Evolutionary conservation across 30 jellyfish, hydroid and myxozoan genomes (phyloP).

Genomic region (Cassiopea xamachana): DNA sequence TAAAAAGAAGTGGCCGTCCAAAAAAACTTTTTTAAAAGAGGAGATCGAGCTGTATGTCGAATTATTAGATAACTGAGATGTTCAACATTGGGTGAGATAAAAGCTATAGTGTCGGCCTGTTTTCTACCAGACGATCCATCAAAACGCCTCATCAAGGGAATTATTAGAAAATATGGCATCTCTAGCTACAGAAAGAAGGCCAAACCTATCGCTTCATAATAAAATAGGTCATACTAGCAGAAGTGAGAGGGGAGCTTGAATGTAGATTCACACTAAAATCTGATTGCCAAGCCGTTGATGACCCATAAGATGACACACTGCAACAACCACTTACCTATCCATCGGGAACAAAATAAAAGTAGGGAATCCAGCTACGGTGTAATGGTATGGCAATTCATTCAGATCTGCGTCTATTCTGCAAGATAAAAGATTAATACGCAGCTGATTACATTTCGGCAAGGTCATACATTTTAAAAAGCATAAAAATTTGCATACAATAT

Average conservation of each 20-base stretch:
- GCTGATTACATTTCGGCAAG: no score
- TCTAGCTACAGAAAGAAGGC: neutral
- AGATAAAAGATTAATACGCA: neutral
- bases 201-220: neutral
- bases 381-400: conserved; percentile 87
- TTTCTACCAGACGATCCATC: neutral
- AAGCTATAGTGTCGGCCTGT: neutral
- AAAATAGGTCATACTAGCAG: neutral
- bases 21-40: neutral
- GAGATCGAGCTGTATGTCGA: conserved; percentile 23
- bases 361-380: conserved; percentile 79
- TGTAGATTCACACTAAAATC: no score
- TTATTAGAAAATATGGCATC: neutral
- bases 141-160: neutral
- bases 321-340: conserved; percentile 80
- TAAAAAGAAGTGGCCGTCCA: conserved; percentile 31
- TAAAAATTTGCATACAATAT: no score
- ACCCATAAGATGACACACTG: no score
- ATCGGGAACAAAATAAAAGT: conserved; percentile 84
- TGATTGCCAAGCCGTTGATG: no score
- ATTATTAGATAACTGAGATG: conserved; percentile 16
- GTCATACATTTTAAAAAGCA: no score
- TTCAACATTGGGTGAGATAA: conserved; percentile 23
- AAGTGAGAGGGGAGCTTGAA: neutral
- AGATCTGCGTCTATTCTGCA: conserved; percentile 82